Base-by-base conservation (phyloP, 2,797 vertebrate species). In the Sebastes nivosus region DNA sequence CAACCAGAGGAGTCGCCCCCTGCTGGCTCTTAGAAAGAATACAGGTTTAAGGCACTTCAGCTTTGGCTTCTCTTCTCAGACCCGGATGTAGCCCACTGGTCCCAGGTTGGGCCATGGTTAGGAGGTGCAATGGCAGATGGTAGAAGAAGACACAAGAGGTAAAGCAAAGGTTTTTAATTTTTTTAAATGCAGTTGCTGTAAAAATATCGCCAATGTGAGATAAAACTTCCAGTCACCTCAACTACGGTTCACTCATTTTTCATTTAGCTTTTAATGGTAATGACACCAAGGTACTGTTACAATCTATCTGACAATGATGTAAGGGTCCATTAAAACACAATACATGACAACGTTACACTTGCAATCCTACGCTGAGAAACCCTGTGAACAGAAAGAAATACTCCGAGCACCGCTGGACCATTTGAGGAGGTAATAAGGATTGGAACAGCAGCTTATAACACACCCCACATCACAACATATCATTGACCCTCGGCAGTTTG, bases 391-490 rank as follows among this genome's bases (percentile, higher is more conserved):
- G 18, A 67, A 27, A 34, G 22, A 34, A 78, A 58, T 13, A 5
- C 57, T 68, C n/a, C 0, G 59, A 68, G 58, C 74, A 6, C 88
- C 86, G 81, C 85, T 82, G 73, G 61, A 30, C 24, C 4, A 5
- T 82, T 77, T n/a, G 64, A 80, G 58, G 58, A 67, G 64, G 57
- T 79, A 75, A n/a, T 80, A 66, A 42, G 61, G 67, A 79, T 57
- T 29, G 50, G 71, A 76, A 32, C 55, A 34, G 79, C 65, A 68
- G 73, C 81, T 55, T 79, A 63, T 65, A 69, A 52, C 76, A 72
- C 79, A 72, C 67, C 57, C 67, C 57, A 65, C 77, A 86, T 88
- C 75, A 76, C 66, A 72, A 65, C 77, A 57, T 76, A 88, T 86
- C 77, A 86, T 58, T 59, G 70, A 77, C 57, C 66, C 32, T 59